These are phyloP conservation scores for Xestia sexstrigata DNA, from an alignment of 2,888 invertebrate species.

Conservation along the genomic window DNA sequence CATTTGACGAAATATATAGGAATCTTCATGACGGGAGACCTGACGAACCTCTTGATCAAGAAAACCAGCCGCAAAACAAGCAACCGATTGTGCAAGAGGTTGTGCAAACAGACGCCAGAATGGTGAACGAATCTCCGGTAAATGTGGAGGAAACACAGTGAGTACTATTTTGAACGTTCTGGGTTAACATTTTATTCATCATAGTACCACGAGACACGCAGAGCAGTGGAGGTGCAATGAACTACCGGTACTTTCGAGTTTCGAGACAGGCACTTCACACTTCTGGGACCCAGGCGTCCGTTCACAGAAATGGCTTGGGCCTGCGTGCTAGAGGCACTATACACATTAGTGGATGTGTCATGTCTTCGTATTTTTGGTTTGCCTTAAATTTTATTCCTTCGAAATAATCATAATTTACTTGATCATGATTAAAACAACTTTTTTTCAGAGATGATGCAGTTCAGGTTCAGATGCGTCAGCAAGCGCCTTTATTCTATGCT, in stretches of 20 bases:
- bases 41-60: constrained; percentile 26
- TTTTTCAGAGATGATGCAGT: constrained; percentile 39
- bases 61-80: not conserved
- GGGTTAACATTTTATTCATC: not conserved
- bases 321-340: not conserved
- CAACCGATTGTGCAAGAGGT: constrained; percentile 9
- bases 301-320: not conserved
- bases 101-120: constrained; percentile 8
- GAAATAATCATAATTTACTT: not conserved
- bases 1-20: constrained; percentile 55
- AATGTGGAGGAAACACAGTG: constrained; percentile 5
- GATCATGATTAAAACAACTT: not conserved
- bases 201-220: not conserved
- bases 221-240: not conserved
- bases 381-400: not conserved
- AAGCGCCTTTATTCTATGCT: constrained; percentile 42
- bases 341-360: not conserved
- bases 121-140: not conserved
- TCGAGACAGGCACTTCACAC: not conserved
- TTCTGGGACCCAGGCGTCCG: not conserved
- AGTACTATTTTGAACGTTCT: constrained; percentile 17
- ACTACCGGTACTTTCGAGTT: not conserved
- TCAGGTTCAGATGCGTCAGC: constrained; percentile 43
- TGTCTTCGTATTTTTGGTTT: not conserved
- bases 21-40: constrained; percentile 25